A percentile compares a stretch with the other conserved stretches of the same genome.
These are phyloP conservation scores for Eristalis intricaria DNA, from an alignment of 2,888 invertebrate species.

Conservation along the genomic window DNA sequence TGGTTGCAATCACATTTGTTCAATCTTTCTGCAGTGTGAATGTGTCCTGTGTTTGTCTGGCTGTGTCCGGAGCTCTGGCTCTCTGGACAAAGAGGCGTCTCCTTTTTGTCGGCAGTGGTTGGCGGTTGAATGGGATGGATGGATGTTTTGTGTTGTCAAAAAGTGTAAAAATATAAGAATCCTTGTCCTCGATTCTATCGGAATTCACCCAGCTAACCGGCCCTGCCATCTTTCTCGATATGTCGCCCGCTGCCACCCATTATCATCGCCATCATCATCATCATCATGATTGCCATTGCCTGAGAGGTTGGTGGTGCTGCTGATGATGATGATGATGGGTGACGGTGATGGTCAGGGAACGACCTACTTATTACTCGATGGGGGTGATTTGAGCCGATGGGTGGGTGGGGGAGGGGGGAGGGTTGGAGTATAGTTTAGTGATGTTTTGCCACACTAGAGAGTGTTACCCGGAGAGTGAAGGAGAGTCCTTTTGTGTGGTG, in stretches of 20 bases:
- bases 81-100: conserved; percentile 39
- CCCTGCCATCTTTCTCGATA: background rate
- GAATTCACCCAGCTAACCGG: background rate
- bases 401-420: too few species aligned
- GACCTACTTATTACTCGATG: conserved; percentile 56
- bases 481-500: conserved; percentile 38
- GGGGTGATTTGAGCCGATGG: background rate
- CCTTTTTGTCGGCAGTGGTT: background rate
- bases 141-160: conserved; percentile 51
- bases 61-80: background rate
- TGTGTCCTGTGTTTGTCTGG: conserved; percentile 4
- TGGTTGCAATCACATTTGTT: conserved; percentile 50
- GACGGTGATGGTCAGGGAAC: conserved; percentile 45
- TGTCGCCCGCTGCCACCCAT: background rate
- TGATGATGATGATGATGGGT: conserved; percentile 10
- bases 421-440: conserved; percentile 45
- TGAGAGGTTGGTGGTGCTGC: conserved; percentile 20
- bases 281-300: background rate
- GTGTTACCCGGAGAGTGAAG: conserved; percentile 2
- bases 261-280: background rate
- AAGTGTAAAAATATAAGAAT: conserved; percentile 24
- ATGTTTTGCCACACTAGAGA: conserved; percentile 9
- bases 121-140: conserved; percentile 1
- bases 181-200: conserved; percentile 27
- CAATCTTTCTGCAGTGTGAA: conserved; percentile 25